These are phyloP conservation scores for Argyresthia albistria DNA, from an alignment of 2,888 invertebrate genomes.

Conservation along the genomic window DNA sequence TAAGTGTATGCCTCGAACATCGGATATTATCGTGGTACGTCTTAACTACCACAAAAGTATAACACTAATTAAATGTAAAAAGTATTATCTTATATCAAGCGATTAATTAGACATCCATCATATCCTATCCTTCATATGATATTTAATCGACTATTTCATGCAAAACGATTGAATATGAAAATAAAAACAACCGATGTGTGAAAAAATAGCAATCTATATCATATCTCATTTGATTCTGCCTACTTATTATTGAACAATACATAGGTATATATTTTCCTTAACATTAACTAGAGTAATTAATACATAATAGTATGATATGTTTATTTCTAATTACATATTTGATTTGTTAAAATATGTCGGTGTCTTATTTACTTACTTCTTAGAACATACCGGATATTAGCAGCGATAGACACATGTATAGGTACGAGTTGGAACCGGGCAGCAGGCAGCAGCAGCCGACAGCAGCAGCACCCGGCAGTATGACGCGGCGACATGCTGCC, in stretches of 20 bases:
- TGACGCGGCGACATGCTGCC: too few species aligned
- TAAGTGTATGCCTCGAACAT: not conserved
- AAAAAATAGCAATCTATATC: conserved; percentile 29
- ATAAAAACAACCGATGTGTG: conserved; percentile 44
- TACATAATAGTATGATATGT: conserved; percentile 44
- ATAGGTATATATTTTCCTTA: conserved; percentile 54
- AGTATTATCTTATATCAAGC: too few species aligned
- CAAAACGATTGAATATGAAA: not conserved
- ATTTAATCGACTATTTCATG: not conserved
- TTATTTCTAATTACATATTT: conserved; percentile 65
- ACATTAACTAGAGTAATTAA: conserved; percentile 33
- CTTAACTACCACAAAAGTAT: not conserved
- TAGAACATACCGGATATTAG: conserved; percentile 6
- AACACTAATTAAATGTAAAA: not conserved
- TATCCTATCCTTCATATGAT: not conserved
- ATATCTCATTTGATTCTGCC: conserved; percentile 43
- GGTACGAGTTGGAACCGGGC: too few species aligned
- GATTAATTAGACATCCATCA: not conserved
- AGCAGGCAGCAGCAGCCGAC: too few species aligned
- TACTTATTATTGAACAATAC: conserved; percentile 27
- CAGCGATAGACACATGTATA: too few species aligned
- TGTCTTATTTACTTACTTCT: not conserved
- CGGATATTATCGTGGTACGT: not conserved
- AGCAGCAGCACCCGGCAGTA: too few species aligned
- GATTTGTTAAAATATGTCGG: conserved; percentile 53